Percentiles rank a stretch among this genome's conserved stretches.
These are phyloP conservation scores for Lipotes vexillifer DNA, from an alignment of 2,113 vertebrate genomes.

Conservation along the genomic window DNA sequence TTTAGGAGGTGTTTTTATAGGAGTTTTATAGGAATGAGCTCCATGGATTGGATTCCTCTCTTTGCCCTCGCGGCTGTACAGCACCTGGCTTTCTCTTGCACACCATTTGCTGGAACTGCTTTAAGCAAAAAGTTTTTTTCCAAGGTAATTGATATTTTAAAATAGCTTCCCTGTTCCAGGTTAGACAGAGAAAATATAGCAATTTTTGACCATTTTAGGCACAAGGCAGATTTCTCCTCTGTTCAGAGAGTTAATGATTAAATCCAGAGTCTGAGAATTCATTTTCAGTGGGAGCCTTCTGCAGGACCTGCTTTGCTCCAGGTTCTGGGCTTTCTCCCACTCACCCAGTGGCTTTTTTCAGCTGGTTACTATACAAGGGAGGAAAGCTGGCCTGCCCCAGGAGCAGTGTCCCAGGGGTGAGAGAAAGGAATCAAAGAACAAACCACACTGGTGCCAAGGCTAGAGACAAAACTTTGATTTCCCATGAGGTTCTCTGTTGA, in stretches of 20 bases:
- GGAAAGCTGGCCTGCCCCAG: neutral
- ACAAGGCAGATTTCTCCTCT: neutral
- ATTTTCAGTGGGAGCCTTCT: neutral
- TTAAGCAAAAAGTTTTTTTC: neutral
- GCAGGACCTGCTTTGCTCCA: neutral
- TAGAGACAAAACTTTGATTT: neutral
- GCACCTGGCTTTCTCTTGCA: neutral
- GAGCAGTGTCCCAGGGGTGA: neutral
- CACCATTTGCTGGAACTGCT: neutral
- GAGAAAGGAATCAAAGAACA: neutral
- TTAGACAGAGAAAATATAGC: neutral
- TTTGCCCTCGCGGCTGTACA: neutral
- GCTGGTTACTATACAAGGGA: neutral
- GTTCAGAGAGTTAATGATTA: neutral
- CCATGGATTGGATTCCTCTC: neutral
- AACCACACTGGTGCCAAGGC: neutral
- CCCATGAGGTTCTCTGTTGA: neutral
- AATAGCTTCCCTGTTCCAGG: neutral
- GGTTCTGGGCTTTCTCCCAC: neutral
- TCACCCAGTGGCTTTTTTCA: neutral
- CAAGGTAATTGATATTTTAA: neutral
- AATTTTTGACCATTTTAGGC: neutral
- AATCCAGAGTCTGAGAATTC: neutral
- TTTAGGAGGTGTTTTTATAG: neutral
- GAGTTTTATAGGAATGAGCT: neutral